Base-by-base conservation (phyloP, 2,113 vertebrate species). In the Toxostoma redivivum region DNA sequence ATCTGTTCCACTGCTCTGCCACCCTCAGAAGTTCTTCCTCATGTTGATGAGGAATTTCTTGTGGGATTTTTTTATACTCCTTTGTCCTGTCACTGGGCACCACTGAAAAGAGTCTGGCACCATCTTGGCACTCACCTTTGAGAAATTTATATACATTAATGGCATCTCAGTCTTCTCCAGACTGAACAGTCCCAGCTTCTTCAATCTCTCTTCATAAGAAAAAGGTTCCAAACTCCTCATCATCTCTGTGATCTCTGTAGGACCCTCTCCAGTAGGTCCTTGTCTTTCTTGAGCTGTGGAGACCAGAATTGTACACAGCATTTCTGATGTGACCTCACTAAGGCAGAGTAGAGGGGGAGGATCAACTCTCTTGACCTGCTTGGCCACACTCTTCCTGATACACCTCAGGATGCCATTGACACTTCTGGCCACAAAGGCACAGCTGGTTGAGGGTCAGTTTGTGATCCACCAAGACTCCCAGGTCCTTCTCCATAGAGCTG, bases 361-460 rank as follows among this genome's bases (percentile, higher is more conserved):
- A 25, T 40, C 47, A n/a, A 4, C 23, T 61, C 16, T 28, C 40
- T 25, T 47, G 7, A 4, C 20, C 13, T 12, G 31, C 30, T 15
- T 30, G 16, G 24, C 48, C 30, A 25, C 16, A 7, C 2, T 30
- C 30, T 71, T 40, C 20, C 16, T 21, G 30, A 21, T 31, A 13
- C 16, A 47, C 16, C 24, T 65, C 0, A 0, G 21, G 28, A 17
- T 54, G 21, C n/a, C n/a, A 16, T 19, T 53, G 45, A 23, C 23
- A 27, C n/a, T 54, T 38, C 28, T 47, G 38, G 20, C 23, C 12
- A 2, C 38, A 51, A 44, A 51, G 23, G 10, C 45, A 45, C n/a
- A 60, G 17, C 38, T 61, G 23, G 4, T 24, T 87, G 33, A 87
- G n/a, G n/a, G n/a, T 40, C 28, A 40, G 4, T 27, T 45, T 54